phyloP scores from a whole-genome alignment of 2,888 invertebrate species.

The Tolmerus cingulatus region DNA sequence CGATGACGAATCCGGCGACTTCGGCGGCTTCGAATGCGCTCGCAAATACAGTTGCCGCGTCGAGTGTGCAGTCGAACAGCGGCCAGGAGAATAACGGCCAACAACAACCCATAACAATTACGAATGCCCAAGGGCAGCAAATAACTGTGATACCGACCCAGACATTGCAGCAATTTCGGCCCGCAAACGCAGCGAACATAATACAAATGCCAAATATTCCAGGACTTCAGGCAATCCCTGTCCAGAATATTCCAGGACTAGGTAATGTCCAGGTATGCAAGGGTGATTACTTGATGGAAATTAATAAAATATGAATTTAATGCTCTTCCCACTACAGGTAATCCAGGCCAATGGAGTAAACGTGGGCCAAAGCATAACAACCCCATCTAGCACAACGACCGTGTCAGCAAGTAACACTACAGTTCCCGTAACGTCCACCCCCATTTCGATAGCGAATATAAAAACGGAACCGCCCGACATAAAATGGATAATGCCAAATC shows the following conservation, averaged over 20 bases:
- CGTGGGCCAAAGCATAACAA: constrained; percentile 57
- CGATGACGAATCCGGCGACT: constrained; percentile 52
- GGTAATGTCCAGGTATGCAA: constrained; percentile 78
- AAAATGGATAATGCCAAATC: constrained; percentile 49
- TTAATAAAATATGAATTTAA: constrained; percentile 30
- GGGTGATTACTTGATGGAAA: constrained; percentile 39
- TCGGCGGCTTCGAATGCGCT: constrained; percentile 43
- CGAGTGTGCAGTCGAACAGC: not conserved
- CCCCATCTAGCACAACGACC: constrained; percentile 53
- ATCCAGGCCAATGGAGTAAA: constrained; percentile 66
- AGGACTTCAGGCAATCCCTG: constrained; percentile 71
- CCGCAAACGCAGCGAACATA: constrained; percentile 53
- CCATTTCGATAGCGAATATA: constrained; percentile 55
- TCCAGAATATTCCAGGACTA: constrained; percentile 80
- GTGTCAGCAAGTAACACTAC: constrained; percentile 55
- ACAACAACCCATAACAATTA: constrained; percentile 74
- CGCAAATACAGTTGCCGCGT: constrained; percentile 8
- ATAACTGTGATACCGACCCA: constrained; percentile 84
- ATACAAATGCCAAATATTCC: constrained; percentile 60
- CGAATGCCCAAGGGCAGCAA: constrained; percentile 79
- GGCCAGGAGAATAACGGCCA: constrained; percentile 49
- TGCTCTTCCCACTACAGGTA: constrained; percentile 57
- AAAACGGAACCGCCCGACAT: constrained; percentile 60
- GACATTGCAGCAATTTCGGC: constrained; percentile 65
- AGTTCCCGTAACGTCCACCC: constrained; percentile 53